Evolutionary conservation across 2,113 vertebrate species (phyloP).

Genomic region (Tupaia tana): DNA sequence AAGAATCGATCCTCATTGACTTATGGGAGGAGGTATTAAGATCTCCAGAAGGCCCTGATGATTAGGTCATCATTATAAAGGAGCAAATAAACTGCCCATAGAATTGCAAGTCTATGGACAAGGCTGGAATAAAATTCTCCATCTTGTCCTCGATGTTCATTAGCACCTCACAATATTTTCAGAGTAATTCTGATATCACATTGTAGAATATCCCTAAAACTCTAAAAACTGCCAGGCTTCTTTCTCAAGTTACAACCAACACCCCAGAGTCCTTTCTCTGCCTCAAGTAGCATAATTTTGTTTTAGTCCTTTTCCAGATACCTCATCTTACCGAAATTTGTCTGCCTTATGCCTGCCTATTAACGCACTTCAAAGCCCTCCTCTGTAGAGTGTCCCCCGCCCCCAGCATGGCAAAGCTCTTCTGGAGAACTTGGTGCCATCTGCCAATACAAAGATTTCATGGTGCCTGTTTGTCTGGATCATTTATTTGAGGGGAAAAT

Average conservation of each 20-base stretch:
- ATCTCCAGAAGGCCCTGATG: neutral
- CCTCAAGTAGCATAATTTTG: neutral
- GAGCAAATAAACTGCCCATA: neutral
- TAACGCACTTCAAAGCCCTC: neutral
- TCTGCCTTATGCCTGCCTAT: neutral
- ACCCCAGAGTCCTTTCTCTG: neutral
- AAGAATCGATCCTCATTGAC: neutral
- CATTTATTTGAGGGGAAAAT: conserved; percentile 28
- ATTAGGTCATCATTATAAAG: neutral
- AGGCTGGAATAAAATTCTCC: neutral
- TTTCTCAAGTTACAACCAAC: neutral
- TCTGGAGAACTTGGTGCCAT: neutral
- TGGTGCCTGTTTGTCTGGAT: conserved; percentile 36
- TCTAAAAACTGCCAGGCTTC: neutral
- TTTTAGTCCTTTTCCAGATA: neutral
- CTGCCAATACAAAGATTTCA: conserved; percentile 56
- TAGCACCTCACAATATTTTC: neutral
- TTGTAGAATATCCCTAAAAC: neutral
- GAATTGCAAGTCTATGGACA: neutral
- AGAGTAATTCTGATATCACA: neutral
- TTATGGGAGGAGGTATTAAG: neutral
- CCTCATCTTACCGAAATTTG: neutral
- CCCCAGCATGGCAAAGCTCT: neutral
- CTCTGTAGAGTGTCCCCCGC: too few relatives aligned
- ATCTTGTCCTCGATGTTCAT: neutral